These are phyloP conservation scores for Acrobasis consociella DNA, from an alignment of 2,888 invertebrate genomes.

Conservation along the genomic window DNA sequence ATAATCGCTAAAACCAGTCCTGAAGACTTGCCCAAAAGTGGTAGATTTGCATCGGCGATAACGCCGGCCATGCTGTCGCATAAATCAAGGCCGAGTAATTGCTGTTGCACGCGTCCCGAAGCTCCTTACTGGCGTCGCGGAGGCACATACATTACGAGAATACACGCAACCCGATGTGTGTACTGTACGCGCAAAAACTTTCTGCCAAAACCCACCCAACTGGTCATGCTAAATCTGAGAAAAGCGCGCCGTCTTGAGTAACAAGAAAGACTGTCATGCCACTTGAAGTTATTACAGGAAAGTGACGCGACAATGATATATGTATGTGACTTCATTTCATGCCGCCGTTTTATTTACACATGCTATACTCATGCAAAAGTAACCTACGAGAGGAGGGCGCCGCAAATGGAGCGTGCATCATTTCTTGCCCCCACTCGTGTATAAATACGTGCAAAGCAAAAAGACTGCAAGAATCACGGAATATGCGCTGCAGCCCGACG, in stretches of 20 bases:
- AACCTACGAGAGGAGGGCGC: conserved; percentile 50
- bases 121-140: conserved; percentile 12
- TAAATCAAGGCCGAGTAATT: conserved; percentile 48
- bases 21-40: conserved; percentile 35
- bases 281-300: conserved; percentile 50
- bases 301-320: conserved; percentile 50
- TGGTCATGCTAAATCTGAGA: conserved; percentile 72
- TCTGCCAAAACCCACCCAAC: conserved; percentile 70
- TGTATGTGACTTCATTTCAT: conserved; percentile 23
- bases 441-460: conserved; percentile 59
- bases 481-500: conserved; percentile 47
- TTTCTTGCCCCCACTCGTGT: conserved; percentile 56
- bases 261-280: conserved; percentile 41
- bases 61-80: conserved; percentile 39
- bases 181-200: conserved; percentile 55
- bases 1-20: conserved; percentile 23
- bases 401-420: conserved; percentile 67
- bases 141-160: conserved; percentile 53
- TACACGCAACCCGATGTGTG: conserved; percentile 44
- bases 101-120: conserved; percentile 45
- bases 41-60: conserved; percentile 42
- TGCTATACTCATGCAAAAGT: conserved; percentile 40
- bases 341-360: too few species aligned
- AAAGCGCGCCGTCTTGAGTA: conserved; percentile 67
- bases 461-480: conserved; percentile 64